A percentile compares a stretch with the other conserved stretches of the same genome.
phyloP scores from a whole-genome alignment of 2,113 vertebrate genomes.

The Centropus bengalensis region DNA sequence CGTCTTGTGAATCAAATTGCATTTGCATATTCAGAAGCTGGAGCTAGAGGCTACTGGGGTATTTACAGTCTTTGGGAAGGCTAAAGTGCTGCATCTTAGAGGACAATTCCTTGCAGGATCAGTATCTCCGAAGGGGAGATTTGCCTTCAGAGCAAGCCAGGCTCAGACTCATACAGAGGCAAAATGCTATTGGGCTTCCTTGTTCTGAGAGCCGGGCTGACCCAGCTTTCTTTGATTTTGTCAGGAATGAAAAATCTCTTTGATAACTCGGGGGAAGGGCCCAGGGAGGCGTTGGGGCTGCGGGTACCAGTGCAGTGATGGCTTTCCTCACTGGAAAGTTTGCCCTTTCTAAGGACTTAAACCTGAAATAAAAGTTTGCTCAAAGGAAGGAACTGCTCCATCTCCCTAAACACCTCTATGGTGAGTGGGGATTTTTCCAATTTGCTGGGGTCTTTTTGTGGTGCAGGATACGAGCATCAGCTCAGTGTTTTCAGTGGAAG shows the following conservation, averaged over 20 bases:
- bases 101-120: neutral
- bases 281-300: neutral
- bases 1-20: neutral
- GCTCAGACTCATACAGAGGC: neutral
- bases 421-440: neutral
- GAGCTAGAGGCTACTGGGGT: neutral
- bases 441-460: neutral
- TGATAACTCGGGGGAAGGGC: neutral
- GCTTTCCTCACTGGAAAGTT: neutral
- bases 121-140: neutral
- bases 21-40: neutral
- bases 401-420: neutral
- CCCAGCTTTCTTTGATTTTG: neutral
- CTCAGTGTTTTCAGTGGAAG: neutral
- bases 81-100: neutral
- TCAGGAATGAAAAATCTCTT: neutral
- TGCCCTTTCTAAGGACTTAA: neutral
- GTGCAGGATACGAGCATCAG: neutral
- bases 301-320: accelerated
- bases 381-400: neutral
- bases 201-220: neutral
- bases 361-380: neutral
- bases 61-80: neutral
- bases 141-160: neutral
- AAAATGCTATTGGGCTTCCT: neutral